Evolutionary conservation across 2,888 invertebrate species (phyloP).

Genomic region (Sminthurides aquaticus): DNA sequence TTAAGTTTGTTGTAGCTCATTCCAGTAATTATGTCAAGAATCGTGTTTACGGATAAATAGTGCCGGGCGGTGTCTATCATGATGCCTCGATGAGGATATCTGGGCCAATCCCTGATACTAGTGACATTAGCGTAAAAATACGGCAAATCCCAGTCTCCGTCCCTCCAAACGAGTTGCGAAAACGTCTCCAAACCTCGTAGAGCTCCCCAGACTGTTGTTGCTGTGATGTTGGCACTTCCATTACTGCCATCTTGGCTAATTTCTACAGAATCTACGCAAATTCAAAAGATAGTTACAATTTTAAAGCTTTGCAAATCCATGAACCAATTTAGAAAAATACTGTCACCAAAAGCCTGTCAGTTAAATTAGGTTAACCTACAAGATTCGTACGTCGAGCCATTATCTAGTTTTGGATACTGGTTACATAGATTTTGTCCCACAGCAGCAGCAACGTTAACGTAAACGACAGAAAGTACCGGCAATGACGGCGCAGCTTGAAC

Average conservation of each 20-base stretch:
- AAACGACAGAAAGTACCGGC: slow-evolving; percentile 21
- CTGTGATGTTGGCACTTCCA: slow-evolving; percentile 27
- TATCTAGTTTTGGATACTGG: slow-evolving; percentile 29
- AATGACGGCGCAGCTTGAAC: neutral
- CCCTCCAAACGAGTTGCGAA: slow-evolving; percentile 7
- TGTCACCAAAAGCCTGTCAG: no score
- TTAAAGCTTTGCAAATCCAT: no score
- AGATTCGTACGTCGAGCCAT: slow-evolving; percentile 20
- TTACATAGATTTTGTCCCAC: slow-evolving; percentile 23
- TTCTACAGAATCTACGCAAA: neutral
- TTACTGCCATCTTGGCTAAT: neutral
- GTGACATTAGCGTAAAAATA: slow-evolving; percentile 57
- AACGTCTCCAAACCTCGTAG: slow-evolving; percentile 9
- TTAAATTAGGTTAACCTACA: slow-evolving; percentile 15
- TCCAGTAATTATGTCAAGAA: slow-evolving; percentile 64
- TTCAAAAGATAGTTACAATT: no score
- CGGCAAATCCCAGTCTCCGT: neutral
- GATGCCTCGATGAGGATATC: slow-evolving; percentile 70
- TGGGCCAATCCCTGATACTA: slow-evolving; percentile 64
- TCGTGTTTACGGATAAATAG: slow-evolving; percentile 58
- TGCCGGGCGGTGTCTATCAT: slow-evolving; percentile 72
- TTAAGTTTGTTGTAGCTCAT: slow-evolving; percentile 89
- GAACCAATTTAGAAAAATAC: no score
- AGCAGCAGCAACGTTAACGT: slow-evolving; percentile 21
- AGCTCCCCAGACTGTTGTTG: slow-evolving; percentile 24